Conservation (phyloP, 2,113 vertebrate species). For the Trogon surrucura region DNA sequence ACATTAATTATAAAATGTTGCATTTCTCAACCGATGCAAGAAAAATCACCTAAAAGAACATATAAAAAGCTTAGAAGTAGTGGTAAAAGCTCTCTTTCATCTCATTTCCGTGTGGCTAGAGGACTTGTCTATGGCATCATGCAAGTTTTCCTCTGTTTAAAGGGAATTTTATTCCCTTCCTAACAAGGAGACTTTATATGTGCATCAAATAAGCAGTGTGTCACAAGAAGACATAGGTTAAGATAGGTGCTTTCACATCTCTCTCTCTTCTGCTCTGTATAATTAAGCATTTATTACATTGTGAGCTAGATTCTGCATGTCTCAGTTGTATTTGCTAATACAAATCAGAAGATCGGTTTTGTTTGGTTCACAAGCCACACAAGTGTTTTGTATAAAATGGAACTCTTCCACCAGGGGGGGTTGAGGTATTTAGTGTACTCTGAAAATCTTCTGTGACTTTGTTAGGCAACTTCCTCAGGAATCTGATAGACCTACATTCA, state of each 20-base stretch:
- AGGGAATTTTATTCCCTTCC: neutral
- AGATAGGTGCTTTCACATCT: neutral
- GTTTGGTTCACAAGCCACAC: neutral
- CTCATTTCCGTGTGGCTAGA: neutral
- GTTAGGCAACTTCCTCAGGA: neutral
- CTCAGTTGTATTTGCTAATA: neutral
- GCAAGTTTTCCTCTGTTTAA: neutral
- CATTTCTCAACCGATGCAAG: neutral
- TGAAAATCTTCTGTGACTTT: neutral
- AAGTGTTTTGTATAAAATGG: neutral
- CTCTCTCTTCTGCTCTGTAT: neutral
- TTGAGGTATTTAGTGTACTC: neutral
- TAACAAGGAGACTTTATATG: neutral
- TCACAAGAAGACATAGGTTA: neutral
- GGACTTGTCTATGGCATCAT: neutral
- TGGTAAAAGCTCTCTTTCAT: neutral
- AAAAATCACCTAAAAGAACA: neutral
- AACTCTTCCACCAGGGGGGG: neutral
- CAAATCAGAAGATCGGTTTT: neutral
- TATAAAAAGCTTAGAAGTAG: neutral
- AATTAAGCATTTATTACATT: neutral
- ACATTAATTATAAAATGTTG: accelerated
- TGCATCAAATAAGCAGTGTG: neutral
- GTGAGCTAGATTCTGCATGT: neutral
- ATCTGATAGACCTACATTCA: neutral